Evolutionary conservation across 1,140 invertebrate species (phyloP).

Genomic region (Caerostris extrusa): DNA sequence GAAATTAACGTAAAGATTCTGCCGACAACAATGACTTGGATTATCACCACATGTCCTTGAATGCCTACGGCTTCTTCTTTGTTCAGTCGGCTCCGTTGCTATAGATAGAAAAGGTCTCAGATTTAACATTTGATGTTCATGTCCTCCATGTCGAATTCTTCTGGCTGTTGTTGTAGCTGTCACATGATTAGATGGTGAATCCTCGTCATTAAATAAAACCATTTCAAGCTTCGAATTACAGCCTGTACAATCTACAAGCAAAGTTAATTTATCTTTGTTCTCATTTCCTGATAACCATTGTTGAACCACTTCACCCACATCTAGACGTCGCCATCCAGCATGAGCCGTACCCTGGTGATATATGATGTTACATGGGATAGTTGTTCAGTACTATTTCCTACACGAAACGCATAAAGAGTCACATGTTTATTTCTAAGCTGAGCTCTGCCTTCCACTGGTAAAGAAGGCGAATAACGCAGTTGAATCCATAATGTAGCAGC

Average conservation of each 20-base stretch:
- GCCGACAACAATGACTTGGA: slow-evolving; percentile 92
- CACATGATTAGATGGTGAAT: slow-evolving; percentile 51
- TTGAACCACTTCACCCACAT: slow-evolving; percentile 87
- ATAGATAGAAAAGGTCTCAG: slow-evolving; percentile 91
- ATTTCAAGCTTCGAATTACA: slow-evolving; percentile 85
- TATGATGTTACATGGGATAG: slow-evolving; percentile 84
- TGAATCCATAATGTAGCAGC: slow-evolving; percentile 89
- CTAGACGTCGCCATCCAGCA: slow-evolving; percentile 92
- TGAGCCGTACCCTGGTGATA: slow-evolving; percentile 86
- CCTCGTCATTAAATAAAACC: slow-evolving; percentile 80
- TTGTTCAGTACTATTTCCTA: slow-evolving; percentile 80
- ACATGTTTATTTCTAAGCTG: slow-evolving; percentile 82
- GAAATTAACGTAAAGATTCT: slow-evolving; percentile 95
- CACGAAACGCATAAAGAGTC: slow-evolving; percentile 87
- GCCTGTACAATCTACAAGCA: slow-evolving; percentile 92
- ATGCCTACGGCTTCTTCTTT: slow-evolving; percentile 86
- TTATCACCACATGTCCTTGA: slow-evolving; percentile 90
- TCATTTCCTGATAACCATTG: slow-evolving; percentile 82
- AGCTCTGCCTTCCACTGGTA: slow-evolving; percentile 78
- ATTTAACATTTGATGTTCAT: slow-evolving; percentile 58
- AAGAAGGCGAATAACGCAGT: slow-evolving; percentile 84
- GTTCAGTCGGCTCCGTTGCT: slow-evolving; percentile 86
- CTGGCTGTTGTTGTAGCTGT: slow-evolving; percentile 79
- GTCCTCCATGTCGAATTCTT: slow-evolving; percentile 80
- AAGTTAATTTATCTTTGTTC: slow-evolving; percentile 85